Evolutionary conservation across 2,113 vertebrate species (phyloP).

Genomic region (Rhynchomys soricoides): DNA sequence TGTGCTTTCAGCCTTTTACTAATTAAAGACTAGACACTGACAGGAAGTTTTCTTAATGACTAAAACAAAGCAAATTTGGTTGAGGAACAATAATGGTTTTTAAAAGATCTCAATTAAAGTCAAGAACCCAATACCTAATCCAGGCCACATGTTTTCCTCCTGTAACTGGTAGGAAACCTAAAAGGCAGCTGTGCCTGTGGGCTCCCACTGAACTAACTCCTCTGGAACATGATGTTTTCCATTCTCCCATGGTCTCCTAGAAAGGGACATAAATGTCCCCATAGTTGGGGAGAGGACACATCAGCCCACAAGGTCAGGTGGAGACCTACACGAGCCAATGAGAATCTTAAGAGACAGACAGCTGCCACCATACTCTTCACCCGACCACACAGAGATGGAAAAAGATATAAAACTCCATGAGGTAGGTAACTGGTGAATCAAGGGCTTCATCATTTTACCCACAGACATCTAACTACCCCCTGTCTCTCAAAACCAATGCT

Average conservation of each 20-base stretch:
- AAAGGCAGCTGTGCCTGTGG: neutral
- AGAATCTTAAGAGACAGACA: neutral
- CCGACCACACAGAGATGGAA: neutral
- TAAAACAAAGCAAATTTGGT: constrained; percentile 34
- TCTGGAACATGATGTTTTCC: neutral
- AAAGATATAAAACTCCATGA: neutral
- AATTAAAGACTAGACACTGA: constrained; percentile 47
- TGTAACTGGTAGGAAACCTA: neutral
- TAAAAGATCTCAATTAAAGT: constrained; percentile 15
- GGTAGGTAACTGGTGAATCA: neutral
- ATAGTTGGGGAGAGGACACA: neutral
- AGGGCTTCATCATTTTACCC: neutral
- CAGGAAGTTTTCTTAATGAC: constrained; percentile 43
- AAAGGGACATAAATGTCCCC: neutral
- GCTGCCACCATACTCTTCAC: accelerated
- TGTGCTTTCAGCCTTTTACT: constrained; percentile 47
- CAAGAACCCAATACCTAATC: constrained; percentile 2
- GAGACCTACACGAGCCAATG: neutral
- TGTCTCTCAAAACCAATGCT: neutral
- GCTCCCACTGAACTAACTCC: neutral
- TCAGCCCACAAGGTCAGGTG: neutral
- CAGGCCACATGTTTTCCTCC: neutral
- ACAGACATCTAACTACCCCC: neutral
- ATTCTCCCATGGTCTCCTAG: neutral
- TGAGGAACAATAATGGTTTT: constrained; percentile 1